A percentile compares a stretch with the other conserved stretches of the same genome.
These are phyloP conservation scores for Caenorhabditis inopinata DNA, from an alignment of 1,140 invertebrate species.

Conservation along the genomic window DNA sequence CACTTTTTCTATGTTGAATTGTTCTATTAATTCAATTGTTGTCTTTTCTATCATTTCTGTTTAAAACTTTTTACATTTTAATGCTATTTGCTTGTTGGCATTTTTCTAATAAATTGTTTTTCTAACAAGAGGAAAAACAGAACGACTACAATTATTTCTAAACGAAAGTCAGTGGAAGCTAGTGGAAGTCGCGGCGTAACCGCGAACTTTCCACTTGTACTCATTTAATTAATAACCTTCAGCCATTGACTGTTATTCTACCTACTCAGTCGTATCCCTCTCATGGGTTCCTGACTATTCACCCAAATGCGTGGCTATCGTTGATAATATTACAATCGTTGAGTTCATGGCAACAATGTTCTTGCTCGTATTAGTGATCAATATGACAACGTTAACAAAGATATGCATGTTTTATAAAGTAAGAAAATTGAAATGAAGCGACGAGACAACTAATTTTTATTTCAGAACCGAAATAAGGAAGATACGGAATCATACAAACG, in stretches of 20 bases:
- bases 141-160: no score
- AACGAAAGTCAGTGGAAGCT: no score
- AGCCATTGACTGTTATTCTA: not conserved
- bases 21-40: no score
- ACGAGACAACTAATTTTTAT: not conserved
- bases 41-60: no score
- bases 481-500: not conserved
- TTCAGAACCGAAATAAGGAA: not conserved
- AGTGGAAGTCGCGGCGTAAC: no score
- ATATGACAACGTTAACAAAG: not conserved
- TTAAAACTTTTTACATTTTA: no score
- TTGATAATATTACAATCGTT: not conserved
- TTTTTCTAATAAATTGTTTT: no score
- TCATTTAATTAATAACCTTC: not conserved
- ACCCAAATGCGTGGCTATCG: not conserved
- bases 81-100: no score
- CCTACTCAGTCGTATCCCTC: not conserved
- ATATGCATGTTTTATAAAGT: slow-evolving; percentile 1
- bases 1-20: no score
- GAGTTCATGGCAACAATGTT: not conserved
- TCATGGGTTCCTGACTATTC: not conserved
- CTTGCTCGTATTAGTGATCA: not conserved
- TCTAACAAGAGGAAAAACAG: no score
- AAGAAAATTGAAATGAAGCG: not conserved
- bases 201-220: no score